Base-by-base conservation (phyloP, 2,113 vertebrate genomes). In the Muntiacus reevesi region DNA sequence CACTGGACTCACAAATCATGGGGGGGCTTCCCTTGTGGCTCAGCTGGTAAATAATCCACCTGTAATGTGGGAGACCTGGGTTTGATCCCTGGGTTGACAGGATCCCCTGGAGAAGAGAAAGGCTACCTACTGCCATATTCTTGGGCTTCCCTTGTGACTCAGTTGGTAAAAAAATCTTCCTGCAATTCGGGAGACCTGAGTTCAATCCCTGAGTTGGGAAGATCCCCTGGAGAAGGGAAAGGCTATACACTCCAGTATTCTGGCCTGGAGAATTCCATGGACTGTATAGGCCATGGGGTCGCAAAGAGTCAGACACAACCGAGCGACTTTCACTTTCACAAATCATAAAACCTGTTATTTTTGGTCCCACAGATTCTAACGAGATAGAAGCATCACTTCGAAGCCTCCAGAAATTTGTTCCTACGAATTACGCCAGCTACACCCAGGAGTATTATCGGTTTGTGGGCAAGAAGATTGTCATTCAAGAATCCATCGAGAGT, bases 401-500 rank as follows among this genome's bases (percentile, higher is more conserved):
- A 36, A 98, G 98, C 91, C 94, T 98, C 55, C 98, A 99, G 98
- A 98, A 97, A 71, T 99, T 99, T 96, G 96, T 97, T 92, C 99
- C 99, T 28, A 96, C 96, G 71, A 74, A 98, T 55, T 99, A 98
- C 0, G 94, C 94, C 95, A 99, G 98, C 97, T 99, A 99, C 23
- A 98, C 99, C 6, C 99, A 99, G 97, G 99, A 99, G 87, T 97
- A 98, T 47, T 99, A 99, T 1, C 79, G 5, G 0, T 99, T 99
- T 0, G 99, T 7, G 6, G 99, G 99, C 89, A 98, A 98, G 40
- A 97, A 98, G 96, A 99, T 99, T 0, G 52, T 98, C 84, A 98
- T 99, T 81, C 99, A 99, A 45, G 99, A 99, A 62, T 99, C 99
- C 6, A 99, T 99, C 76, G 99, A 99, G 89, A 98, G 97, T 82